phyloP scores from a whole-genome alignment of 2,797 vertebrate genomes.

The Nasua narica region DNA sequence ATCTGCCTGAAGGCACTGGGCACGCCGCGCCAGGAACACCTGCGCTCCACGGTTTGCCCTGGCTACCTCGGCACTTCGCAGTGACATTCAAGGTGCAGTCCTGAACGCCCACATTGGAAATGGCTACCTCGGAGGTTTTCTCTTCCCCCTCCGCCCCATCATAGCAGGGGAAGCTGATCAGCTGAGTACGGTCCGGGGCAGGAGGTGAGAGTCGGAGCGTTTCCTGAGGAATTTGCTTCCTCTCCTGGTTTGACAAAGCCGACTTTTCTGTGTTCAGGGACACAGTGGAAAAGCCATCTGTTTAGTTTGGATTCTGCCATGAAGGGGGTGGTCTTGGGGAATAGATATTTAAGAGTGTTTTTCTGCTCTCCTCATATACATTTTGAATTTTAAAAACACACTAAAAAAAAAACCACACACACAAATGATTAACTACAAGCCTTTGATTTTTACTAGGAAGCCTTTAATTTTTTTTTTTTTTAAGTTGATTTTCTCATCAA shows the following conservation, averaged over 20 bases:
- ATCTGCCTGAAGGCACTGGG: conserved; percentile 45
- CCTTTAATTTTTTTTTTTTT: conserved; percentile 46
- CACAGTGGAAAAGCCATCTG: conserved; percentile 68
- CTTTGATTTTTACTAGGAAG: conserved; percentile 66
- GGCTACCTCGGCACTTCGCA: not conserved
- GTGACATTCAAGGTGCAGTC: conserved; percentile 12
- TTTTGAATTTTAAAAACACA: conserved; percentile 33
- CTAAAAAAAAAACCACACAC: not conserved
- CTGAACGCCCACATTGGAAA: not conserved
- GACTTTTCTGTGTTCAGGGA: conserved; percentile 50
- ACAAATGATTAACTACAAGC: not conserved
- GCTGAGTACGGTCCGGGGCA: conserved; percentile 40
- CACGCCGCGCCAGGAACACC: conserved; percentile 42
- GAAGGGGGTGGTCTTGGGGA: conserved; percentile 11
- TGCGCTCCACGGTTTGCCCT: conserved; percentile 50
- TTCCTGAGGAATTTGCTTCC: conserved; percentile 58
- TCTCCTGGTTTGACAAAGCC: conserved; percentile 47
- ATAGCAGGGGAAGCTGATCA: not conserved
- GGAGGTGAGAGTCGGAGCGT: conserved; percentile 43
- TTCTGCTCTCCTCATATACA: not conserved
- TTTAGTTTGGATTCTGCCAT: conserved; percentile 45
- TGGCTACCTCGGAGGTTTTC: not conserved
- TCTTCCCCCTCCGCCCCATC: not conserved
- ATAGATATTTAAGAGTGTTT: not conserved
- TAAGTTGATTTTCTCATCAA: conserved; percentile 61